A percentile compares a stretch with the other conserved stretches of the same genome.
phyloP scores from a whole-genome alignment of 2,797 vertebrate species.

The Philypnodon macrostomus region DNA sequence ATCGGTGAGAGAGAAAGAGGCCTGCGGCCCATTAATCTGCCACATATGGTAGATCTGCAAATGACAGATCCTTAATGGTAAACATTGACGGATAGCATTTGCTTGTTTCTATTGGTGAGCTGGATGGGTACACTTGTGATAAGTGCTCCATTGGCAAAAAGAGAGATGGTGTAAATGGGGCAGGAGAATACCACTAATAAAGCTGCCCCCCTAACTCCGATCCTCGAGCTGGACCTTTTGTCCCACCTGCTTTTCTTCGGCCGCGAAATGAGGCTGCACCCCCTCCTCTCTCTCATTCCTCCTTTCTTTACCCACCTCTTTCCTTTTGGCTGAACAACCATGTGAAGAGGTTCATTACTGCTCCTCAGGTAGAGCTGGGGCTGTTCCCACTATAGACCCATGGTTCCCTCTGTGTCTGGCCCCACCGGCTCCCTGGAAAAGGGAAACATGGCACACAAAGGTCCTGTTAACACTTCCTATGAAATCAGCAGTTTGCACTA shows the following conservation, averaged over 20 bases:
- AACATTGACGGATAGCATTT: constrained; percentile 92
- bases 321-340: constrained; percentile 89
- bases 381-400: constrained; percentile 94
- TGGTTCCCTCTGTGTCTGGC: constrained; percentile 70
- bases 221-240: constrained; percentile 99
- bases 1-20: constrained; percentile 43
- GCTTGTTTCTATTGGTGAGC: constrained; percentile 98
- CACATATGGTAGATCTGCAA: constrained; percentile 86
- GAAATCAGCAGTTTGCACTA: constrained; percentile 99
- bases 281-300: constrained; percentile 75
- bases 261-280: constrained; percentile 94
- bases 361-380: constrained; percentile 89
- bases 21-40: constrained; percentile 69
- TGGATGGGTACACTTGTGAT: constrained; percentile 98
- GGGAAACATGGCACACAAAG: constrained; percentile 99
- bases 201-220: constrained; percentile 69
- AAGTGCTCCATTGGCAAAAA: constrained; percentile 96
- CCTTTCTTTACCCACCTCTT: constrained; percentile 73
- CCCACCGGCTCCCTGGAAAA: constrained; percentile 90
- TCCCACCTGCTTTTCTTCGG: constrained; percentile 94
- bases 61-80: constrained; percentile 95
- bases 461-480: constrained; percentile 99
- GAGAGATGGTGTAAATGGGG: constrained; percentile 89
- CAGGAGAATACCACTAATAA: constrained; percentile 98
- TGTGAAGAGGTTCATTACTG: constrained; percentile 99